Evolutionary conservation across 2,113 vertebrate genomes (phyloP).

Genomic region (Nettapus auritus): DNA sequence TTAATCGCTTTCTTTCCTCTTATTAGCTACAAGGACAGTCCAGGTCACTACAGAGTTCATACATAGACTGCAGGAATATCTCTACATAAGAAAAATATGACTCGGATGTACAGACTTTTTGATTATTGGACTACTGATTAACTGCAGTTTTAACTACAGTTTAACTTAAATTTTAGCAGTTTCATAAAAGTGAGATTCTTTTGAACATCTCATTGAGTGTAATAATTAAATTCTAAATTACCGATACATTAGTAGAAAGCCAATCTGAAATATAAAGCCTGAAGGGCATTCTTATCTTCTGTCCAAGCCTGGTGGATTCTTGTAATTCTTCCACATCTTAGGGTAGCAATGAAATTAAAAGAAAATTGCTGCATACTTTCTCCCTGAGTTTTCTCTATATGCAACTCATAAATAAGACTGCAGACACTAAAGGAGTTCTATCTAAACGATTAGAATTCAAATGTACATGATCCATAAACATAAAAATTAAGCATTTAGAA

Average conservation of each 20-base stretch:
- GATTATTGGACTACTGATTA: not conserved
- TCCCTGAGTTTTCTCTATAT: not conserved
- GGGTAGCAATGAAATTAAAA: not conserved
- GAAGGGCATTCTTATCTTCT: not conserved
- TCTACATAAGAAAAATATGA: not conserved
- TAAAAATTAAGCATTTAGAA: not conserved
- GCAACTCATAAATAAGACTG: not conserved
- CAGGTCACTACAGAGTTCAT: not conserved
- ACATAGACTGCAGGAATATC: not conserved
- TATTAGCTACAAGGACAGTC: not conserved
- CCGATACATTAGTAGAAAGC: not conserved
- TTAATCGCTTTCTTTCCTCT: not conserved
- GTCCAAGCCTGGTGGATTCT: not conserved
- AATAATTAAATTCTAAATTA: constrained; percentile 5
- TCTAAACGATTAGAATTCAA: not conserved
- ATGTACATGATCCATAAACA: not conserved
- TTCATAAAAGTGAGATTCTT: constrained; percentile 27
- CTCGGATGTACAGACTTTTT: not conserved
- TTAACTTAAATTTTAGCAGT: not conserved
- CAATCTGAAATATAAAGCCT: constrained; percentile 1
- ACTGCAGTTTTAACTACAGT: not conserved
- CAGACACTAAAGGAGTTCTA: not conserved
- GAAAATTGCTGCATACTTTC: not conserved
- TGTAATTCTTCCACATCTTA: not conserved
- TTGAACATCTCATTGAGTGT: not conserved